Conservation (phyloP, 2,113 vertebrate species). For the Cavia aperea region DNA sequence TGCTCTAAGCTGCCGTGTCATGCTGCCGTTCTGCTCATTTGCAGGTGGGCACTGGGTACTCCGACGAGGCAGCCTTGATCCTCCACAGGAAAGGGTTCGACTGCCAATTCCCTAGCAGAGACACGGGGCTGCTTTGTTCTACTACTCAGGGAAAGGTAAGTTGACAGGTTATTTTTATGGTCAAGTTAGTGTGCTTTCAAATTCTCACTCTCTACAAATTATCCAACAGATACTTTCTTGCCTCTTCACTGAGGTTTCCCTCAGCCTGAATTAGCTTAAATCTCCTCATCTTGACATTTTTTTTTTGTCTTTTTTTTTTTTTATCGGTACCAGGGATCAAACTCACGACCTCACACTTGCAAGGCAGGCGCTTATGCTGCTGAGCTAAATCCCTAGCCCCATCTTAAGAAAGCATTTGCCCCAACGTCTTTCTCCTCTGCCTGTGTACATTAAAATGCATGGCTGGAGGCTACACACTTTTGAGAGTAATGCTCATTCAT, state of each 20-base stretch:
- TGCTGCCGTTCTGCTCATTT: slow-evolving; percentile 26
- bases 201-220: background rate
- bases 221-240: too few species aligned
- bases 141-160: slow-evolving; percentile 88
- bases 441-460: background rate
- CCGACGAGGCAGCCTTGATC: slow-evolving; percentile 87
- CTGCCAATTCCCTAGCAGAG: slow-evolving; percentile 81
- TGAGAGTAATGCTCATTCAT: background rate
- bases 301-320: too few species aligned
- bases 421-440: background rate
- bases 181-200: background rate
- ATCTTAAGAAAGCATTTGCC: background rate
- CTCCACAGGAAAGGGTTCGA: slow-evolving; percentile 93
- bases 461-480: background rate
- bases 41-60: slow-evolving; percentile 74
- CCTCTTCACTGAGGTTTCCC: background rate
- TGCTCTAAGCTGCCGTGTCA: background rate
- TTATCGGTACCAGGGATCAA: too few species aligned
- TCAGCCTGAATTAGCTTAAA: background rate
- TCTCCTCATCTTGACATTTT: background rate
- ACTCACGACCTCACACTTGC: too few species aligned
- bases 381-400: too few species aligned
- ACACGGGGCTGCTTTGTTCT: slow-evolving; percentile 77
- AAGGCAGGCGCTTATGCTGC: too few species aligned
- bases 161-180: background rate